phyloP scores from a whole-genome alignment of 2,113 vertebrate genomes.

The Leptobrachium leishanense region DNA sequence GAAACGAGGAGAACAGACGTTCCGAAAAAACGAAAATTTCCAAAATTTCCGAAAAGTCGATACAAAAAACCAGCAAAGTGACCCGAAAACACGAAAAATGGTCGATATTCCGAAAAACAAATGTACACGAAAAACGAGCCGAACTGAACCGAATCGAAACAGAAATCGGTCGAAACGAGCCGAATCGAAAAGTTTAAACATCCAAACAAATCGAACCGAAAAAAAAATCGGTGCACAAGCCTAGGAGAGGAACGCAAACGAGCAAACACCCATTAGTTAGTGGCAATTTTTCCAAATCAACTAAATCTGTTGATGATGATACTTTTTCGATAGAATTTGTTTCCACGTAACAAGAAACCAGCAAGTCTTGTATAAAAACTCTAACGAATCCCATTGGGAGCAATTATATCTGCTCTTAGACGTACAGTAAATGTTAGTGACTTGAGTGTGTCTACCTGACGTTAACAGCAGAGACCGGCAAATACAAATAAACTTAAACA shows the following conservation, averaged over 20 bases:
- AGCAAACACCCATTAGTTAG: neutral
- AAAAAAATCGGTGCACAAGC: no score
- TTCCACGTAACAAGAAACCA: neutral
- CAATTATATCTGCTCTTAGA: constrained; percentile 29
- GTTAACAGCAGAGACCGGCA: constrained; percentile 12
- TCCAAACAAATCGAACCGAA: no score
- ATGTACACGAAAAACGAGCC: no score
- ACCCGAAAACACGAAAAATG: no score
- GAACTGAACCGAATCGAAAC: no score
- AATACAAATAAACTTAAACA: neutral
- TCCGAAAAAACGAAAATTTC: no score
- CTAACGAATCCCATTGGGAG: constrained; percentile 41
- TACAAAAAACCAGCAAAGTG: no score
- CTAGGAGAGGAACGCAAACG: neutral
- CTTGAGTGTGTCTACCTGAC: neutral
- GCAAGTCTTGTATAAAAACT: neutral
- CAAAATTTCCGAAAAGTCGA: no score
- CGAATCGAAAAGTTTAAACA: no score
- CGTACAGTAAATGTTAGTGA: neutral
- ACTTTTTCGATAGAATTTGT: neutral
- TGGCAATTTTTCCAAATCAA: neutral
- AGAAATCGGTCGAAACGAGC: no score
- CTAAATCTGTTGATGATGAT: neutral
- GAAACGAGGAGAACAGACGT: no score
- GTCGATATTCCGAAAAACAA: no score